Conservation (phyloP, 2,113 vertebrate species). For the Chaetops frenatus region DNA sequence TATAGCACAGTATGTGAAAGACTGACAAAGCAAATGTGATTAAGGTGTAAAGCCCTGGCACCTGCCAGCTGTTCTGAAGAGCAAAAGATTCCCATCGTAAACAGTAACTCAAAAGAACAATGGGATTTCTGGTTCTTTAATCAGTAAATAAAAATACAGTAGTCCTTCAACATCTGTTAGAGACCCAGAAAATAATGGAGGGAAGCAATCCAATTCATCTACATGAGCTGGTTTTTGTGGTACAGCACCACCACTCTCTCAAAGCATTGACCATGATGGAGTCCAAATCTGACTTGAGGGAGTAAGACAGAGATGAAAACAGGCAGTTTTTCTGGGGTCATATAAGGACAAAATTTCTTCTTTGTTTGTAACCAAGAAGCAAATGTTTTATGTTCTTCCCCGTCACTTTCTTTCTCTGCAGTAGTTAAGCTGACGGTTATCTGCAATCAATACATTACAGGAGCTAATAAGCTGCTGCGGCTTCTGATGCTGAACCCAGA, state of each 20-base stretch:
- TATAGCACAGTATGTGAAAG: slow-evolving; percentile 4
- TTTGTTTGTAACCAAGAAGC: neutral
- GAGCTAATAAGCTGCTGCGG: neutral
- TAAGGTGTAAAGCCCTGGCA: slow-evolving; percentile 17
- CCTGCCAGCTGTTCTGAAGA: neutral
- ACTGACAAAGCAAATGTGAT: slow-evolving; percentile 28
- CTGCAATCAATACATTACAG: neutral
- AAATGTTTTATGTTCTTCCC: neutral
- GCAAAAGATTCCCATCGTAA: slow-evolving; percentile 28
- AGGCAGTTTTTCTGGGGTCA: neutral
- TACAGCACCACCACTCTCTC: neutral
- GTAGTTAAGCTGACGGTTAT: neutral
- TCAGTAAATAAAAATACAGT: slow-evolving; percentile 3
- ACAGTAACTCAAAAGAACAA: neutral
- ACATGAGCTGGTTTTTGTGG: neutral
- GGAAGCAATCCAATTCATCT: neutral
- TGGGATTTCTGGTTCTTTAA: slow-evolving; percentile 8
- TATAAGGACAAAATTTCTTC: neutral
- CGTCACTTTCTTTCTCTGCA: neutral
- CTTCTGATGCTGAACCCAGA: neutral
- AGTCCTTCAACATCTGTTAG: neutral
- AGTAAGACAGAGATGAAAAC: neutral
- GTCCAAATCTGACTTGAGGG: neutral
- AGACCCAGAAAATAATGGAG: neutral
- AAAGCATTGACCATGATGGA: neutral